phyloP scores from a whole-genome alignment of 2,797 vertebrate genomes.

The Somateria mollissima region DNA sequence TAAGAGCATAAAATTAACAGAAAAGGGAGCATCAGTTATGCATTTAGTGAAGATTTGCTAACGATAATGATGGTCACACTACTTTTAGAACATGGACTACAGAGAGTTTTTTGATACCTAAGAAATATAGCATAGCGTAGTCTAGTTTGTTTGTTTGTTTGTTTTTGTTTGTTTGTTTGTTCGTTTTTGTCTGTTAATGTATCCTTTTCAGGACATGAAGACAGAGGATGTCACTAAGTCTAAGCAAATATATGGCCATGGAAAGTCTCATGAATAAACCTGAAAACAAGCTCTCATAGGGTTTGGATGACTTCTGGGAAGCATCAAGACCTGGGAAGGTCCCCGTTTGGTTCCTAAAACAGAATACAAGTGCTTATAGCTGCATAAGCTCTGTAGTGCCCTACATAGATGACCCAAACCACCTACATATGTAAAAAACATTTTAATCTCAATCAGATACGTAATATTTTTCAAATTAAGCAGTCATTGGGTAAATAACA shows the following conservation, averaged over 20 bases:
- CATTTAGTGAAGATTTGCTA: slow-evolving; percentile 17
- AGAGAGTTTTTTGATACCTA: background rate
- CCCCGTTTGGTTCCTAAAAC: background rate
- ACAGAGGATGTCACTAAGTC: background rate
- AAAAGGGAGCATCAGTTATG: slow-evolving; percentile 2
- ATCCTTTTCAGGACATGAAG: background rate
- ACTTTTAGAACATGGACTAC: background rate
- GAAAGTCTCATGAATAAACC: background rate
- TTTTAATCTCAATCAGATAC: background rate
- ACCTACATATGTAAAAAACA: background rate
- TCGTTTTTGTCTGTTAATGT: background rate
- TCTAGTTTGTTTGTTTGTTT: background rate
- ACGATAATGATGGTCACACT: background rate
- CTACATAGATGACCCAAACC: background rate
- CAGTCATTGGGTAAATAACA: background rate
- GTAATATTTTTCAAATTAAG: background rate
- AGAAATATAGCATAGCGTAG: background rate
- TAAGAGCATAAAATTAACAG: slow-evolving; percentile 4
- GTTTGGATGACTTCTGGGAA: background rate
- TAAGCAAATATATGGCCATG: background rate
- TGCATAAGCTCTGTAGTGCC: background rate
- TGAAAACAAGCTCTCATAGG: background rate
- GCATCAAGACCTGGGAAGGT: background rate
- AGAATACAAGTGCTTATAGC: background rate
- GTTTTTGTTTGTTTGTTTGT: background rate